Conservation (phyloP, 1,140 invertebrate species). For the Oryctes rhinoceros region DNA sequence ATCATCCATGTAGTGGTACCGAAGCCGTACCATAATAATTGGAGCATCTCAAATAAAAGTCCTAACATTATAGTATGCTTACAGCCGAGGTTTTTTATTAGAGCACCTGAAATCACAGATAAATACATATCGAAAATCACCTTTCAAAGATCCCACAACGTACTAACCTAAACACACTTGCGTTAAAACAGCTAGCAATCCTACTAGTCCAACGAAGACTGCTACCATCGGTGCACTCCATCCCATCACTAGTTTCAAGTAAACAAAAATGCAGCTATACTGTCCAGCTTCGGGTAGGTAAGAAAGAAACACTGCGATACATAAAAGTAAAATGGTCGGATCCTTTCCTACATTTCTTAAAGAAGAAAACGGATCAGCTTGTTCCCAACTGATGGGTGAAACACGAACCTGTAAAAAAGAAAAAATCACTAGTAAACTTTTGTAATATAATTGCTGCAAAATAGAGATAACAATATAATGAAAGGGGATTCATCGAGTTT, state of each 20-base stretch:
- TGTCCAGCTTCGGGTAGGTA: constrained; percentile 99
- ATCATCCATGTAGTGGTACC: constrained; percentile 93
- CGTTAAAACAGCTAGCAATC: constrained; percentile 94
- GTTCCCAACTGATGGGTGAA: constrained; percentile 91
- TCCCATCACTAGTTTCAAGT: constrained; percentile 97
- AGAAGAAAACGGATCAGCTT: constrained; percentile 97
- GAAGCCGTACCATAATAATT: constrained; percentile 97
- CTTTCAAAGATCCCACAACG: not conserved
- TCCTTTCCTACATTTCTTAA: constrained; percentile 94
- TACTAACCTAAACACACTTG: constrained; percentile 88
- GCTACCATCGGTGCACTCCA: constrained; percentile 96
- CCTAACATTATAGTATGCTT: constrained; percentile 98
- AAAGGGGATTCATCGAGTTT: too few species aligned
- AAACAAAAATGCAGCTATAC: constrained; percentile 99
- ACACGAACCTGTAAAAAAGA: constrained; percentile 65
- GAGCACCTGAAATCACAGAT: constrained; percentile 48
- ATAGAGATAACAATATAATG: too few species aligned
- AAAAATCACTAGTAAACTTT: not conserved
- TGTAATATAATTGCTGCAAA: too few species aligned
- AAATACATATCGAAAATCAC: not conserved
- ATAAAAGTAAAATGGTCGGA: constrained; percentile 94
- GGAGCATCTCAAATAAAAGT: constrained; percentile 94
- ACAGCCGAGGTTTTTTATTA: constrained; percentile 80
- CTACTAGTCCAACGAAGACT: constrained; percentile 96
- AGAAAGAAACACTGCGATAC: constrained; percentile 96